phyloP scores from a whole-genome alignment of 2,797 vertebrate genomes.

The Acanthurus leucopareius region DNA sequence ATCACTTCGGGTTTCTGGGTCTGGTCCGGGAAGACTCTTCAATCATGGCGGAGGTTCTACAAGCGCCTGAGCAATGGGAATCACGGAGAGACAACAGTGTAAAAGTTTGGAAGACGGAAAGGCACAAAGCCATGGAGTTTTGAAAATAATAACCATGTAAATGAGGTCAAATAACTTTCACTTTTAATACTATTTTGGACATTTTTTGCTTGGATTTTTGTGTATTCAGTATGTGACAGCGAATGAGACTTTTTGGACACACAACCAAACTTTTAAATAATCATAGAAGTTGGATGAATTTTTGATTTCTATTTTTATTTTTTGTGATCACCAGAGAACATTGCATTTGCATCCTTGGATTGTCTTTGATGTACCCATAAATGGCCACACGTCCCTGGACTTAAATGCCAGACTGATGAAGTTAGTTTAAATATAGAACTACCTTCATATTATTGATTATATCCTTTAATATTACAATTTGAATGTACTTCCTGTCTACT shows the following conservation, averaged over 20 bases:
- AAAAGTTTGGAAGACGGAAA: slow-evolving; percentile 58
- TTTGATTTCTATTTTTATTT: slow-evolving; percentile 1
- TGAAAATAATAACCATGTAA: slow-evolving; percentile 31
- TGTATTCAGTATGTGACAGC: slow-evolving; percentile 41
- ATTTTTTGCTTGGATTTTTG: slow-evolving; percentile 26
- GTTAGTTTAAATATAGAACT: slow-evolving; percentile 56
- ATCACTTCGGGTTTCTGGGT: slow-evolving; percentile 99
- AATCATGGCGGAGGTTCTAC: slow-evolving; percentile 98
- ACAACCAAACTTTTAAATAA: slow-evolving; percentile 45
- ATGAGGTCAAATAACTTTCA: slow-evolving; percentile 77
- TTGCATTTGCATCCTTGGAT: slow-evolving; percentile 55
- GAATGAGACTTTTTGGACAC: slow-evolving; percentile 35
- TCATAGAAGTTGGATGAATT: slow-evolving; percentile 53
- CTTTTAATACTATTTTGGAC: slow-evolving; percentile 58
- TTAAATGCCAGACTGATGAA: slow-evolving; percentile 60
- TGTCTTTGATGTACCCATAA: slow-evolving; percentile 29
- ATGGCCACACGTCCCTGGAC: slow-evolving; percentile 53
- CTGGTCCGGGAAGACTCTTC: slow-evolving; percentile 98
- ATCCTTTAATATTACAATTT: slow-evolving; percentile 64
- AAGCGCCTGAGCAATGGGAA: slow-evolving; percentile 94
- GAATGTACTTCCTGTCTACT: slow-evolving; percentile 68
- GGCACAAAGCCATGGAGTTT: slow-evolving; percentile 8
- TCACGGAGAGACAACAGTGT: slow-evolving; percentile 98
- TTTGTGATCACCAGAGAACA: slow-evolving; percentile 20
- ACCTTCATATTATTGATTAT: slow-evolving; percentile 59